Percentiles rank a stretch among this genome's conserved stretches.
Conservation (phyloP, 2,888 invertebrate genomes). For the Hirtodrosophila histrioides region DNA sequence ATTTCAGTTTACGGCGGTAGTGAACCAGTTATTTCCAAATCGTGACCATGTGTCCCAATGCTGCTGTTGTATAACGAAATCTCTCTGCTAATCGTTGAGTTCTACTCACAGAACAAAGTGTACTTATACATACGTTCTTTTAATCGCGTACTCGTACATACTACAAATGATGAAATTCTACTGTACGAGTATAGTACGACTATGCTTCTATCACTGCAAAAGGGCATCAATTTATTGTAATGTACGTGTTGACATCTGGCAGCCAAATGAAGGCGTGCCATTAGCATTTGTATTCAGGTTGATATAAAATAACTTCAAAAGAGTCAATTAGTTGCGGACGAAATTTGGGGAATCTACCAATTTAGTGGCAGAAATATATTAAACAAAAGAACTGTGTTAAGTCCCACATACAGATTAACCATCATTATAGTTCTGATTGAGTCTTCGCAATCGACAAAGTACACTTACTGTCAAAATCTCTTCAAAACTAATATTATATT, state of each 20-base stretch:
- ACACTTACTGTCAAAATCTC: no score
- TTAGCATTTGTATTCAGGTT: no score
- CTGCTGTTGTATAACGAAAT: conserved; percentile 60
- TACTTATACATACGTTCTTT: conserved; percentile 11
- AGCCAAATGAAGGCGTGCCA: not conserved
- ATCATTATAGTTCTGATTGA: no score
- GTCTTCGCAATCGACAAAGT: no score
- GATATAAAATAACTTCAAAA: no score
- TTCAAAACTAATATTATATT: no score
- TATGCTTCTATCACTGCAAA: conserved; percentile 20
- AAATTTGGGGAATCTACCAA: no score
- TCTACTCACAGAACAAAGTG: conserved; percentile 44
- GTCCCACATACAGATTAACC: no score
- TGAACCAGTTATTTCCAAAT: conserved; percentile 70
- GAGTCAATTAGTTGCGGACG: no score
- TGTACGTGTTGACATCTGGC: not conserved
- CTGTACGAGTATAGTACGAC: not conserved
- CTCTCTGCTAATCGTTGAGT: conserved; percentile 43
- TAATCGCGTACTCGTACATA: conserved; percentile 1
- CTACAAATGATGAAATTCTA: conserved; percentile 3
- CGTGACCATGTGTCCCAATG: conserved; percentile 51
- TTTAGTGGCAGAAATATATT: no score
- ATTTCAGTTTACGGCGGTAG: conserved; percentile 63
- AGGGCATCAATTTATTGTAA: conserved; percentile 18
- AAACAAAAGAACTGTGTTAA: no score